Evolutionary conservation across 2,888 invertebrate genomes (phyloP).

Genomic region (Lobophora halterata): DNA sequence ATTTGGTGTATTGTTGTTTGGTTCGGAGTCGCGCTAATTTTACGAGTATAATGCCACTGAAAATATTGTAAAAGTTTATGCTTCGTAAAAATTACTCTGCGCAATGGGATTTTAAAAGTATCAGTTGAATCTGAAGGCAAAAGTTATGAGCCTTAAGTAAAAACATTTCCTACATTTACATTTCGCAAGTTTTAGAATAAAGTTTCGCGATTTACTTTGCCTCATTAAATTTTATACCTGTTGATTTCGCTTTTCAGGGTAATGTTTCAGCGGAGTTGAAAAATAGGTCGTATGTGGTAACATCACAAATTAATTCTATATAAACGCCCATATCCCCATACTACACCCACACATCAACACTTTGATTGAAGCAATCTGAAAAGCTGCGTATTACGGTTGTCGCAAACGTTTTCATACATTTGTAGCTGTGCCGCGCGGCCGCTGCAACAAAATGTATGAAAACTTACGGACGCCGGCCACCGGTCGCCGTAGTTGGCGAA

Average conservation of each 20-base stretch:
- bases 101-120: conserved; percentile 27
- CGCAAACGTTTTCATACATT: too few relatives aligned
- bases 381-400: too few relatives aligned
- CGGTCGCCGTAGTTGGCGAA: too few relatives aligned
- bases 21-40: conserved; percentile 31
- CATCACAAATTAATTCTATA: too few relatives aligned
- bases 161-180: conserved; percentile 5
- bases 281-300: too few relatives aligned
- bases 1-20: conserved; percentile 34
- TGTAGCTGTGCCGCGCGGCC: too few relatives aligned
- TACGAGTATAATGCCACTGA: conserved; percentile 27
- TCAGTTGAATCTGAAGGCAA: conserved; percentile 20
- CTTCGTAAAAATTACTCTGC: conserved; percentile 22
- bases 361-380: too few relatives aligned
- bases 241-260: conserved; percentile 14
- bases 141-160: conserved; percentile 8
- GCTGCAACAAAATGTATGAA: too few relatives aligned
- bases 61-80: conserved; percentile 31
- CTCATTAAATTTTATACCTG: conserved; percentile 15
- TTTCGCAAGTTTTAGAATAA: conserved; percentile 5
- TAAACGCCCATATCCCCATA: too few relatives aligned
- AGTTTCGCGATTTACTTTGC: conserved; percentile 6
- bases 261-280: too few relatives aligned
- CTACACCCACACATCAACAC: too few relatives aligned
- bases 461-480: too few relatives aligned